phyloP scores from a whole-genome alignment of 2,113 vertebrate species.

The Gila orcuttii region DNA sequence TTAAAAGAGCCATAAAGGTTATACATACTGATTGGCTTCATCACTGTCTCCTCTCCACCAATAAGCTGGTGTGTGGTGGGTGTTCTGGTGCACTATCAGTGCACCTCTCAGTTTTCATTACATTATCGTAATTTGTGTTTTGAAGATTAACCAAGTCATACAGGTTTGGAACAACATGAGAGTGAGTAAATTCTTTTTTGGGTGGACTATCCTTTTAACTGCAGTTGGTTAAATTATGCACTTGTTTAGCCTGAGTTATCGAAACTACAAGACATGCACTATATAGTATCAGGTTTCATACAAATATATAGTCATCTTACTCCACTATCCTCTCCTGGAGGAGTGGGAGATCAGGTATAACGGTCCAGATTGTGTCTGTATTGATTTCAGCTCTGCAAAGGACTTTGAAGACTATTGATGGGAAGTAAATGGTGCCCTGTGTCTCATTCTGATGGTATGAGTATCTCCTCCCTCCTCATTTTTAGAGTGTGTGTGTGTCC shows the following conservation, averaged over 20 bases:
- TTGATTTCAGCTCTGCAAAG: constrained; percentile 28
- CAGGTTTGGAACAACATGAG: no score
- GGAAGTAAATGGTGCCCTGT: constrained; percentile 17
- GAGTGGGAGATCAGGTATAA: constrained; percentile 32
- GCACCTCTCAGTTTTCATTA: no score
- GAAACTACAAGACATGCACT: neutral
- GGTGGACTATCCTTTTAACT: neutral
- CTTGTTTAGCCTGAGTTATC: neutral
- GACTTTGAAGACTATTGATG: constrained; percentile 34
- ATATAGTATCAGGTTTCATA: constrained; percentile 21
- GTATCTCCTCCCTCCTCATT: constrained; percentile 4
- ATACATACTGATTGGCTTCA: no score
- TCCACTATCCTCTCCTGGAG: constrained; percentile 10
- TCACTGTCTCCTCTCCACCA: no score
- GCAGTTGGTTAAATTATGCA: constrained; percentile 4
- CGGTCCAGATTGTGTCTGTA: constrained; percentile 6
- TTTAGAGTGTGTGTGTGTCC: neutral
- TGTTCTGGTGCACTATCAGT: no score
- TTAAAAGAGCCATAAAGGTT: no score
- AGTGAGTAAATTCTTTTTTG: no score
- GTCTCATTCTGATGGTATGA: constrained; percentile 19
- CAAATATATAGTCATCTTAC: neutral
- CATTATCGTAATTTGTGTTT: no score
- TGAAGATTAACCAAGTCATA: no score
- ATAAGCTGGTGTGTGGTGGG: no score